phyloP scores from a whole-genome alignment of 2,113 vertebrate genomes.

The Nesogale talazaci region DNA sequence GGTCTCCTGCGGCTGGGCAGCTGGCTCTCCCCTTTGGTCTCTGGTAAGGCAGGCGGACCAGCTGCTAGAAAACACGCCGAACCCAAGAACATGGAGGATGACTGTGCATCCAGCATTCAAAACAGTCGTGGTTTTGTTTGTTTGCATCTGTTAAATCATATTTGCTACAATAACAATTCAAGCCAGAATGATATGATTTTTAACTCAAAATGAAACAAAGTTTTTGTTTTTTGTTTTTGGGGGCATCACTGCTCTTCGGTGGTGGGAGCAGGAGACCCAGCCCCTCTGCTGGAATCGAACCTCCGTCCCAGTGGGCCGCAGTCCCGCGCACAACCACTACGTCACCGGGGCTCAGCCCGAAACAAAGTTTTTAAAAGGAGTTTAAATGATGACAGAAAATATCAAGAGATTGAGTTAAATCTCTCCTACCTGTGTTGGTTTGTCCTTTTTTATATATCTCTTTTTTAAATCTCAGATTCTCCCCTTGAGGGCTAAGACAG shows the following conservation, averaged over 20 bases:
- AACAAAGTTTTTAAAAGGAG: neutral
- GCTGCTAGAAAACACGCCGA: neutral
- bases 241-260: too few species aligned
- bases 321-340: too few species aligned
- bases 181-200: neutral
- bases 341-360: too few species aligned
- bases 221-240: too few species aligned
- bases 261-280: too few species aligned
- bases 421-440: neutral
- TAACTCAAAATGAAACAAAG: too few species aligned
- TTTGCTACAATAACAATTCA: neutral
- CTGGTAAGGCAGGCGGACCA: neutral
- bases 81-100: neutral
- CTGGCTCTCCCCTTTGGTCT: neutral
- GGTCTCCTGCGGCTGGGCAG: neutral
- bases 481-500: constrained; percentile 8
- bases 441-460: neutral
- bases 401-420: neutral
- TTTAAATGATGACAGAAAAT: constrained; percentile 24
- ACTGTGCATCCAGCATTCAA: neutral
- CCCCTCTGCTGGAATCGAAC: too few species aligned
- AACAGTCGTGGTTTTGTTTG: neutral
- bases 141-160: neutral
- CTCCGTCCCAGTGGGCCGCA: too few species aligned
- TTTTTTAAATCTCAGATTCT: neutral